phyloP scores from a whole-genome alignment of 2,797 vertebrate genomes.

The Girardinus metallicus region DNA sequence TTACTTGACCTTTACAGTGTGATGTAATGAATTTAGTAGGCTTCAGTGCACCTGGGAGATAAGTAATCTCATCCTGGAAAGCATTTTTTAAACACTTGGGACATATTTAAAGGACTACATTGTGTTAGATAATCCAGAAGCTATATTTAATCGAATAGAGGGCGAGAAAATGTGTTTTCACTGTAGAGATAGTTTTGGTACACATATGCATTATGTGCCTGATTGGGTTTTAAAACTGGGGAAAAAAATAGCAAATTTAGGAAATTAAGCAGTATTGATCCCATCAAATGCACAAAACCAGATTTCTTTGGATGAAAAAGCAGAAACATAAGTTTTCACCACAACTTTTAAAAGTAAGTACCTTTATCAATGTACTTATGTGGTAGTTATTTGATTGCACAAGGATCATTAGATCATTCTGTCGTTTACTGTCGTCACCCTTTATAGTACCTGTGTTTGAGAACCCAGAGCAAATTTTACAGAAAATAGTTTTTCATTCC shows the following conservation, averaged over 20 bases:
- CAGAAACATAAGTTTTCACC: not conserved
- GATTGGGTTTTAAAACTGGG: not conserved
- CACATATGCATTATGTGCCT: not conserved
- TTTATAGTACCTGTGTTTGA: constrained; percentile 46
- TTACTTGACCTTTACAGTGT: constrained; percentile 15
- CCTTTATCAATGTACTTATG: not conserved
- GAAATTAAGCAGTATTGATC: not conserved
- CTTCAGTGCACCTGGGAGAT: constrained; percentile 23
- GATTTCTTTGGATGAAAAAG: not conserved
- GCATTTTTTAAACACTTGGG: not conserved
- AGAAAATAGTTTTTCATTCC: constrained; percentile 67
- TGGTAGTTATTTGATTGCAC: constrained; percentile 25
- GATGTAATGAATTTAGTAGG: constrained; percentile 14
- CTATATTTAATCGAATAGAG: constrained; percentile 28
- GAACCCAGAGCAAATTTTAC: constrained; percentile 76
- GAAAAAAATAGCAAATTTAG: not conserved
- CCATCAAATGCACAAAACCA: not conserved
- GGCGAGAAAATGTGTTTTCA: not conserved
- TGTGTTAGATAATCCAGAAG: constrained; percentile 28
- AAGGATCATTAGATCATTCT: constrained; percentile 16
- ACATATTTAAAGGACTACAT: constrained; percentile 10
- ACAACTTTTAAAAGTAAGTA: not conserved
- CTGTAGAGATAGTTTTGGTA: not conserved
- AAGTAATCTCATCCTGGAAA: not conserved
- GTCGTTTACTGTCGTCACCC: constrained; percentile 26